Conservation (phyloP, 2,797 vertebrate species). For the Microctenopoma steveboyesi region DNA sequence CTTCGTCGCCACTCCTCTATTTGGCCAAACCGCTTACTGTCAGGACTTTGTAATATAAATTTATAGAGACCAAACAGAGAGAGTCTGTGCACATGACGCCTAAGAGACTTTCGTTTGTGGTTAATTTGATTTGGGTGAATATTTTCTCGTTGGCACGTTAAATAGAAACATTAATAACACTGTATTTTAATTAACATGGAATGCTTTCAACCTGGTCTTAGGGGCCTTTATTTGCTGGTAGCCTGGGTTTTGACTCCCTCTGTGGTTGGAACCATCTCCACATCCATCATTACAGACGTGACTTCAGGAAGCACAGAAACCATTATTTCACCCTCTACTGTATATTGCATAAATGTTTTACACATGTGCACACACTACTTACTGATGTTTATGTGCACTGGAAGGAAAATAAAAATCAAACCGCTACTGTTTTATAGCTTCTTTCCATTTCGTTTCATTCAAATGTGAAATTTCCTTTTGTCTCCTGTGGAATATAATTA, state of each 20-base stretch:
- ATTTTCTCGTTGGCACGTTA: neutral
- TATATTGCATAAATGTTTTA: neutral
- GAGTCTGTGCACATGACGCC: too few relatives aligned
- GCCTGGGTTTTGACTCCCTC: neutral
- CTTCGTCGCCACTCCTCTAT: slow-evolving; percentile 30
- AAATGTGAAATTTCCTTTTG: neutral
- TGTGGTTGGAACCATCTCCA: neutral
- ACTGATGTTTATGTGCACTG: too few relatives aligned
- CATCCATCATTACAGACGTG: neutral
- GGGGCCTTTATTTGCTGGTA: neutral
- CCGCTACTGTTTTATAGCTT: too few relatives aligned
- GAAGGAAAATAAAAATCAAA: too few relatives aligned
- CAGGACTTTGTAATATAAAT: slow-evolving; percentile 29
- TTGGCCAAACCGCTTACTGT: slow-evolving; percentile 43
- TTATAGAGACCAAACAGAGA: neutral
- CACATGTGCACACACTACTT: too few relatives aligned
- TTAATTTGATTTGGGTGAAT: slow-evolving; percentile 16
- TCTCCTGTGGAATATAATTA: neutral
- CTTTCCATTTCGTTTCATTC: too few relatives aligned
- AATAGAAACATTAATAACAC: slow-evolving; percentile 6
- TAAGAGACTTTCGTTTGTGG: neutral
- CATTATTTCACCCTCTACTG: too few relatives aligned
- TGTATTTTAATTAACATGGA: slow-evolving; percentile 1
- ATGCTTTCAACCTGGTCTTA: neutral
- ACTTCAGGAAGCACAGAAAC: neutral